Percentiles rank a stretch among this genome's conserved stretches.
Conservation (phyloP, 2,797 vertebrate species). For the Chelon labrosus region DNA sequence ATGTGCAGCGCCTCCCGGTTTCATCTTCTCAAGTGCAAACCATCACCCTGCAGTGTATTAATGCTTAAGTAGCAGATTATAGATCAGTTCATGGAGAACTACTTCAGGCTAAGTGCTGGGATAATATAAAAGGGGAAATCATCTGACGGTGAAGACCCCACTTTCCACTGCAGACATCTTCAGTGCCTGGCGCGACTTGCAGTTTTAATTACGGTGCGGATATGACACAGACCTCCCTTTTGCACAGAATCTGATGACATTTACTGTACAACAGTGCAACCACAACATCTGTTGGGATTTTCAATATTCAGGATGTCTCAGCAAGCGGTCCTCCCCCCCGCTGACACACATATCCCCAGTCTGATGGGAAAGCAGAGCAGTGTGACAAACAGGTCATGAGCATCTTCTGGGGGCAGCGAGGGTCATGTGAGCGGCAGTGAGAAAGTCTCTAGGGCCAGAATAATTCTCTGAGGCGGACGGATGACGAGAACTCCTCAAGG, state of each 20-base stretch:
- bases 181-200: conserved; percentile 25
- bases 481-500: conserved; percentile 54
- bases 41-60: conserved; percentile 54
- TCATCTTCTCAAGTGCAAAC: conserved; percentile 70
- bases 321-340: conserved; percentile 56
- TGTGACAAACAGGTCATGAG: conserved; percentile 72
- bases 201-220: conserved; percentile 25
- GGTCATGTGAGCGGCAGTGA: conserved; percentile 77
- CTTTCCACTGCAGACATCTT: conserved; percentile 20
- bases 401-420: conserved; percentile 57
- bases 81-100: conserved; percentile 55
- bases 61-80: conserved; percentile 70
- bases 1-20: conserved; percentile 46
- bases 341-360: conserved; percentile 76
- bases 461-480: conserved; percentile 33
- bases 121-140: conserved; percentile 43
- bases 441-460: conserved; percentile 51
- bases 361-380: conserved; percentile 77
- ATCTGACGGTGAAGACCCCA: conserved; percentile 24
- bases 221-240: conserved; percentile 13
- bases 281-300: conserved; percentile 62
- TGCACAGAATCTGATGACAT: conserved; percentile 24
- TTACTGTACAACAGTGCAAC: conserved; percentile 21
- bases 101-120: conserved; percentile 47
- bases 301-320: conserved; percentile 52